Evolutionary conservation across 2,888 invertebrate genomes (phyloP), one percentile per base, ranked within the genome.

Genomic region (Diarsia dahlii): DNA sequence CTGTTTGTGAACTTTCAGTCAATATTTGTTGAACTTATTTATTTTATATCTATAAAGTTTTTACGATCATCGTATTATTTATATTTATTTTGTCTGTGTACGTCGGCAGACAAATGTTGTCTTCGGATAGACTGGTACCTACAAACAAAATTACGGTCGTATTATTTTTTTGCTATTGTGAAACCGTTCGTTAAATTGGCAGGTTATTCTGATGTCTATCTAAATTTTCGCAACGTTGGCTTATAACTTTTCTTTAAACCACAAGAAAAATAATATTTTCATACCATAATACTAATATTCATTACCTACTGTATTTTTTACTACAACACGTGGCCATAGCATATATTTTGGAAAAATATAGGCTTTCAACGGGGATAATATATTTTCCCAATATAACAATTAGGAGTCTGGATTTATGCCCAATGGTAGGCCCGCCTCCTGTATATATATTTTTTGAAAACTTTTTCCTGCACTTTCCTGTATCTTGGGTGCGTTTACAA

Each of bases 21-120:
- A 69, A 77, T 78, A 74, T 82, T 71, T 74, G 48, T 71, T 50
- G 48, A 66, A 60, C 67, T 60, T 81, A 74, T 80, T 80, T 81
- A 74, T 74, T 28, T 74, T 71, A 64, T 50, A 76, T 81, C n/a
- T 48, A 69, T 82, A 74, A 65, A 66, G 18, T 81, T 81, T 64
- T 65, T 70, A 79, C 3, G 48, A 39, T n/a, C 63, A 34, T 56
- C 34, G 56, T 70, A 13, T 34, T 65, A 10, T 76, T 54, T 60
- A 28, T 62, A 13, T 64, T 52, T 82, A 77, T 70, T 78, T 58
- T 52, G 54, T 66, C 48, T 56, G 23, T 67, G 23, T 28, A n/a
- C 12, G 10, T 12, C 18, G n/a, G 28, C 34, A 45, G 18, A 28
- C 39, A 18, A 48, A 46, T 20, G 12, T 45, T 6, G 12, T 4